These are phyloP conservation scores for Narcine bancroftii DNA, from an alignment of 2,113 vertebrate genomes.

Conservation along the genomic window DNA sequence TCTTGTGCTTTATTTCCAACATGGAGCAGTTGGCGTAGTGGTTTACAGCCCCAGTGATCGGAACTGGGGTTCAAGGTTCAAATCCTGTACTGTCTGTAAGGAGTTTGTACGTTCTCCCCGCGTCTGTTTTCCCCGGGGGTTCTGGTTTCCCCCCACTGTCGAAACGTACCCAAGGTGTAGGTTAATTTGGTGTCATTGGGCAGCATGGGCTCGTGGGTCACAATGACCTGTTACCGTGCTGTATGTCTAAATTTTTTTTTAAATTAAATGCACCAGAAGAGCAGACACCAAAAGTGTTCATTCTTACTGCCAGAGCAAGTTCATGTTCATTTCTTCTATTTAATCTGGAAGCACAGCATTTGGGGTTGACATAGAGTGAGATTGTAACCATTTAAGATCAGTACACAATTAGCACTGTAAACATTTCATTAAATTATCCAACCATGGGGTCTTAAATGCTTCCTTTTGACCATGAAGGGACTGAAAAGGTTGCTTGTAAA, in stretches of 20 bases:
- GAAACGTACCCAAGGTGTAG: too few relatives aligned
- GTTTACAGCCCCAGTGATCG: too few relatives aligned
- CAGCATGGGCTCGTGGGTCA: too few relatives aligned
- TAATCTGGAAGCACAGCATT: neutral
- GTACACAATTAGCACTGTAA: constrained; percentile 1
- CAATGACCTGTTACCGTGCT: too few relatives aligned
- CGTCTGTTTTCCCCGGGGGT: too few relatives aligned
- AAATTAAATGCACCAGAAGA: neutral
- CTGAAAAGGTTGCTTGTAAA: constrained; percentile 28
- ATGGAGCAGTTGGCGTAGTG: rapidly evolving
- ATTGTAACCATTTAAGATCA: neutral
- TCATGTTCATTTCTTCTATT: neutral
- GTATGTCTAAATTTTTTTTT: too few relatives aligned
- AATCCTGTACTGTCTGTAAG: too few relatives aligned
- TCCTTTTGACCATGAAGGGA: constrained; percentile 22
- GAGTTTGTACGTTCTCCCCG: too few relatives aligned
- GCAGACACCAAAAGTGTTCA: neutral
- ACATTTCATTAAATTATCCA: constrained; percentile 30
- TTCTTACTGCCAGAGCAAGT: neutral
- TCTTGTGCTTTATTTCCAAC: too few relatives aligned
- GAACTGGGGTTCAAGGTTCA: too few relatives aligned
- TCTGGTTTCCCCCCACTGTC: too few relatives aligned
- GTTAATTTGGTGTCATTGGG: too few relatives aligned
- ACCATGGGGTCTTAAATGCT: constrained; percentile 6
- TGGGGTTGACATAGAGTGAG: neutral